A percentile compares a stretch with the other conserved stretches of the same genome.
Conservation (phyloP, 2,797 vertebrate genomes). For the Centroberyx gerrardi region DNA sequence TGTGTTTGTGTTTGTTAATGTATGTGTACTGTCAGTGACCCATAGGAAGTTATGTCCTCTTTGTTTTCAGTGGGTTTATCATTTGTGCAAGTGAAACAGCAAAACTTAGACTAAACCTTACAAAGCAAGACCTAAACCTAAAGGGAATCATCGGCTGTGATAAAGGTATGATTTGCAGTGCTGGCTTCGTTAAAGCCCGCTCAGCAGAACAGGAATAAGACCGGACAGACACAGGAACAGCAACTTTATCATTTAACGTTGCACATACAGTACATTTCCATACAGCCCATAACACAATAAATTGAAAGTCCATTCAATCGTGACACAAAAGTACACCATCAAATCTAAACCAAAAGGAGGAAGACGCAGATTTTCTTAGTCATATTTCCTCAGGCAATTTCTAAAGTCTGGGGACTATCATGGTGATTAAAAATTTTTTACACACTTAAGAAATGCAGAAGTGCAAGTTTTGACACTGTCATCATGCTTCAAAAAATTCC, state of each 20-base stretch:
- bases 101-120: background rate
- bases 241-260: background rate
- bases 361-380: conserved; percentile 4
- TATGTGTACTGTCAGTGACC: background rate
- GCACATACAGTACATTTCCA: background rate
- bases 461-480: background rate
- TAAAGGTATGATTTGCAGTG: background rate
- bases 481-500: conserved; percentile 4
- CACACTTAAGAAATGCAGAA: background rate
- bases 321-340: background rate
- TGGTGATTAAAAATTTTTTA: conserved; percentile 28
- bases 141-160: background rate
- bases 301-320: background rate
- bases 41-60: background rate
- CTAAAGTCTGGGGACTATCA: background rate
- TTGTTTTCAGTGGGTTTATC: background rate
- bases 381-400: conserved; percentile 13
- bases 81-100: background rate
- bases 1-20: background rate
- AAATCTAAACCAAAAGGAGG: background rate
- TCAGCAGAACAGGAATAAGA: background rate
- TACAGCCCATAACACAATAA: background rate
- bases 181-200: background rate
- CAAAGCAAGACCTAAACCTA: background rate
- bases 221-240: background rate